phyloP scores from a whole-genome alignment of 2,797 vertebrate genomes.

The Acrossocheilus wenchowensis region DNA sequence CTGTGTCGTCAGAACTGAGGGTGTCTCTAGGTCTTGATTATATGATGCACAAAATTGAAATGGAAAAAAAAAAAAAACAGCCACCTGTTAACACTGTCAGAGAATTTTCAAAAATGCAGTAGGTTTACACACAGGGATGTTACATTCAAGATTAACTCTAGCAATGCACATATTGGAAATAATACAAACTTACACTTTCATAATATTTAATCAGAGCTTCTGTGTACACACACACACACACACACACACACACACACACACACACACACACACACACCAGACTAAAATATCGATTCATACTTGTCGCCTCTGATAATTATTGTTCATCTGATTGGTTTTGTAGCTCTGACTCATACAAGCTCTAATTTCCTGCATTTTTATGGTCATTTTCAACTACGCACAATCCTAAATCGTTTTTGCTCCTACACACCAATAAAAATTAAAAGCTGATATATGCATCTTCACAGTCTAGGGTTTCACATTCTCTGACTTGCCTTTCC shows the following conservation, averaged over 20 bases:
- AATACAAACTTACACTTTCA: not conserved
- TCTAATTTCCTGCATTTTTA: constrained; percentile 3
- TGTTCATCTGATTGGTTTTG: not conserved
- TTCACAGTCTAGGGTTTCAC: not conserved
- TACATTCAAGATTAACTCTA: not conserved
- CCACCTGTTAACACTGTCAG: not conserved
- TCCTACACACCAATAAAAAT: not conserved
- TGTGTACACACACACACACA: not conserved
- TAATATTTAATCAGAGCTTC: not conserved
- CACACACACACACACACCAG: too few relatives aligned
- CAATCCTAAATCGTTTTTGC: not conserved
- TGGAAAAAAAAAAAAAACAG: not conserved
- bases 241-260: not conserved
- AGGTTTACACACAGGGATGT: not conserved
- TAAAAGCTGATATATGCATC: constrained; percentile 6
- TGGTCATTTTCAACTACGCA: constrained; percentile 9
- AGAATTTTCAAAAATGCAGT: not conserved
- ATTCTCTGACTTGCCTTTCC: not conserved
- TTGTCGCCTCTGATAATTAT: constrained; percentile 16
- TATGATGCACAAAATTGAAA: not conserved
- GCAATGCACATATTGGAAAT: not conserved
- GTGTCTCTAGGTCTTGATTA: not conserved
- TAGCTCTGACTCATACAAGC: constrained; percentile 18
- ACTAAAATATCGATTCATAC: constrained; percentile 29
- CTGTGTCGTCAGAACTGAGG: constrained; percentile 10